Percentiles rank a stretch among this genome's conserved stretches.
These are phyloP conservation scores for Palloptera scutellata DNA, from an alignment of 2,888 invertebrate species.

Conservation along the genomic window DNA sequence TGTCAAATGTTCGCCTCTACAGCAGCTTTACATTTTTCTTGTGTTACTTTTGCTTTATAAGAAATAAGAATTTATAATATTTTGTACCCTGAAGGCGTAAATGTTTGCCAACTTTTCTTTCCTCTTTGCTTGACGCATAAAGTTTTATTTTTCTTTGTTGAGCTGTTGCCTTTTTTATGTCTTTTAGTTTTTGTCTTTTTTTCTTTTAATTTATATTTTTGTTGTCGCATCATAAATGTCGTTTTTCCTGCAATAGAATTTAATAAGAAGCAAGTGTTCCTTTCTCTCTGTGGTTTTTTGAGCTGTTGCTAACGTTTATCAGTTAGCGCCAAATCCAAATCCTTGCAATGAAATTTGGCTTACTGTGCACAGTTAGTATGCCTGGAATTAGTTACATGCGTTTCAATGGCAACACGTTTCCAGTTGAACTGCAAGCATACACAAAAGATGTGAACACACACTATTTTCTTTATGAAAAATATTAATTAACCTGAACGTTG, in stretches of 20 bases:
- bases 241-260: neutral
- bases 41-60: neutral
- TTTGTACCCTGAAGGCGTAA: constrained; percentile 42
- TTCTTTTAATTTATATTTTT: neutral
- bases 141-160: neutral
- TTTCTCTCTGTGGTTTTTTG: neutral
- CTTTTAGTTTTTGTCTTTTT: neutral
- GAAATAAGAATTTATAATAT: constrained; percentile 40
- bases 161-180: neutral
- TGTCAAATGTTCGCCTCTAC: neutral
- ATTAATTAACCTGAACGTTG: constrained; percentile 34
- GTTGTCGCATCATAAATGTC: neutral
- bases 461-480: too few relatives aligned
- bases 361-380: too few relatives aligned
- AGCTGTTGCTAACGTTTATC: neutral
- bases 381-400: too few relatives aligned
- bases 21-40: neutral
- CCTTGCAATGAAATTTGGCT: neutral
- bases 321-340: neutral
- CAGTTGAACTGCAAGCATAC: too few relatives aligned
- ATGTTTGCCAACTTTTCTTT: constrained; percentile 40
- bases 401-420: too few relatives aligned
- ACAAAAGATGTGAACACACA: neutral
- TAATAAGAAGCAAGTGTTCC: neutral
- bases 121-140: neutral